These are phyloP conservation scores for Chamaedrilus cognettii DNA, from an alignment of 2,888 invertebrate species.

Conservation along the genomic window DNA sequence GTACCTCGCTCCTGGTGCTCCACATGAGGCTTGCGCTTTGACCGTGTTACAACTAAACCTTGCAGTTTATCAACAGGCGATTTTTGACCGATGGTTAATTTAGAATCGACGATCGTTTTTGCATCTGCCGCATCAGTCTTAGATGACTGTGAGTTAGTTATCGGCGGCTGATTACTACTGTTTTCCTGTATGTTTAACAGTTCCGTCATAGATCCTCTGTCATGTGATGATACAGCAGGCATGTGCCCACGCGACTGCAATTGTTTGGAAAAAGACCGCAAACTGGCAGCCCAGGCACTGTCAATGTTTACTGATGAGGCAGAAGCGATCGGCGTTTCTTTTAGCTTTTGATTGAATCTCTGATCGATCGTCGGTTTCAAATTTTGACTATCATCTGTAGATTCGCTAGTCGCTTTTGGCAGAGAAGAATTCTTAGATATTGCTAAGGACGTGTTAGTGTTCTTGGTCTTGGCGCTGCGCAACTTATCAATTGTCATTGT, in stretches of 20 bases:
- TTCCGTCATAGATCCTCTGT: background rate
- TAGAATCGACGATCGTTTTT: background rate
- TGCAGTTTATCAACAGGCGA: too few species aligned
- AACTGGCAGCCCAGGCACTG: background rate
- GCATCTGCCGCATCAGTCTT: background rate
- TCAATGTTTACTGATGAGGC: too few species aligned
- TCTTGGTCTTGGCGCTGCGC: constrained; percentile 1
- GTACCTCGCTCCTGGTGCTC: constrained; percentile 5
- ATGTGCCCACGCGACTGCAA: background rate
- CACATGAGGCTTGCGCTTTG: background rate
- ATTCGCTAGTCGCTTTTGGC: too few species aligned
- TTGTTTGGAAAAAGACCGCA: constrained; percentile 11
- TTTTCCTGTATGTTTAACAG: background rate
- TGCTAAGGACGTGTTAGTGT: too few species aligned
- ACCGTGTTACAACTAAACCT: background rate
- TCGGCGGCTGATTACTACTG: background rate
- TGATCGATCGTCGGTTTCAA: background rate
- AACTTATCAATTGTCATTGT: constrained; percentile 12
- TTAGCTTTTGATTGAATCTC: background rate
- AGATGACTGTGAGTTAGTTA: background rate
- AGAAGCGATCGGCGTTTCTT: too few species aligned
- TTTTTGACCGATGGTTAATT: too few species aligned
- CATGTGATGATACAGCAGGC: background rate
- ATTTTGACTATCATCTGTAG: background rate
- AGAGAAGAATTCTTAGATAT: too few species aligned